Percentiles rank a stretch among this genome's conserved stretches.
Evolutionary conservation across 2,113 vertebrate species (phyloP).

Genomic region (Callopanchax toddi): DNA sequence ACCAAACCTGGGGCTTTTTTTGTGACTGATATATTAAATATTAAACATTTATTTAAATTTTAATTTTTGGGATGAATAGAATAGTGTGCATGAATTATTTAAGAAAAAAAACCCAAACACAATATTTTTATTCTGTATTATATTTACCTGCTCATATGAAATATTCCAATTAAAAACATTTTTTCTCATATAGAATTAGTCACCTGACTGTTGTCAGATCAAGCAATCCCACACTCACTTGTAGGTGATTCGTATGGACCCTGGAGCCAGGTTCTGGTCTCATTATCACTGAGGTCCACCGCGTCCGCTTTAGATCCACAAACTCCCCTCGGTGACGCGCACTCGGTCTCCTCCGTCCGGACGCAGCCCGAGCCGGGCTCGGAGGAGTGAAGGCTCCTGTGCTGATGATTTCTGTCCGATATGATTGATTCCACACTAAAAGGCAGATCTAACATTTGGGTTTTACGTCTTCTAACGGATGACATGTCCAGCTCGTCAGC

Average conservation of each 20-base stretch:
- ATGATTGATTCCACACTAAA: slow-evolving; percentile 86
- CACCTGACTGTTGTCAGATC: no score
- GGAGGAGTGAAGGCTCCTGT: slow-evolving; percentile 46
- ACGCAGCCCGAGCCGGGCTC: slow-evolving; percentile 45
- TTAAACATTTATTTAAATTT: no score
- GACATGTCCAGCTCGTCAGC: slow-evolving; percentile 67
- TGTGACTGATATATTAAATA: no score
- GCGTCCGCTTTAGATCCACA: slow-evolving; percentile 55
- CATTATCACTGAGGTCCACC: slow-evolving; percentile 67
- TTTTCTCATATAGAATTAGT: no score
- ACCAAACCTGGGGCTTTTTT: no score
- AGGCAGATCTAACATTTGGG: slow-evolving; percentile 70
- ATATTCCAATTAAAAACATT: no score
- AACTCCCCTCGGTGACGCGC: slow-evolving; percentile 64
- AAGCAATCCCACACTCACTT: slow-evolving; percentile 76
- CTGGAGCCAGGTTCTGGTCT: slow-evolving; percentile 65
- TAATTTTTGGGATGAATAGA: no score
- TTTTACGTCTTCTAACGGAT: slow-evolving; percentile 67
- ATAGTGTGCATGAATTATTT: no score
- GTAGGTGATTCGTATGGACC: slow-evolving; percentile 68
- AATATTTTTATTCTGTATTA: no score
- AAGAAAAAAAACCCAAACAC: no score
- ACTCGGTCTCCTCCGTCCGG: slow-evolving; percentile 42
- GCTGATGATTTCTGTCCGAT: slow-evolving; percentile 64
- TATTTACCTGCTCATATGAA: no score